These are phyloP conservation scores for Thysanoteuthis rhombus DNA, from an alignment of 2,888 invertebrate genomes.

Conservation along the genomic window DNA sequence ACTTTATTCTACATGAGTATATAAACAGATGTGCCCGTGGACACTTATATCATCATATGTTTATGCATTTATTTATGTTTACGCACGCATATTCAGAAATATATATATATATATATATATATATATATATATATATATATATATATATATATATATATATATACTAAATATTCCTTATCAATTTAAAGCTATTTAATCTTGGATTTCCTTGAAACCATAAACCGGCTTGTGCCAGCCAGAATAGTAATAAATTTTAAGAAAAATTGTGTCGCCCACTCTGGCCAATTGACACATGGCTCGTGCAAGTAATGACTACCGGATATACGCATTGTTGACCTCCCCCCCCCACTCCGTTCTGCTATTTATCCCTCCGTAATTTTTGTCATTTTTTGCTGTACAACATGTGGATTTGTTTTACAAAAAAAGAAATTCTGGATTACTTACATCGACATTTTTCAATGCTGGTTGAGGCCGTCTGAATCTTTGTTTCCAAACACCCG, in stretches of 20 bases:
- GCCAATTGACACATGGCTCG: background rate
- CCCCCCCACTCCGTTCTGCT: background rate
- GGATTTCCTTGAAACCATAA: no score
- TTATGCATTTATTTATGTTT: no score
- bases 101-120: background rate
- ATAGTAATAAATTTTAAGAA: conserved; percentile 12
- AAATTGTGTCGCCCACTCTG: background rate
- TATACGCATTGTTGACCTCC: background rate
- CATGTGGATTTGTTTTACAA: background rate
- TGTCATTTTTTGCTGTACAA: background rate
- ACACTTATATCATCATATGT: no score
- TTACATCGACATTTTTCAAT: background rate
- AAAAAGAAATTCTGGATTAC: background rate
- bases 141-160: background rate
- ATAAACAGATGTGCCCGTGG: background rate
- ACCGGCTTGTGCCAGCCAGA: background rate
- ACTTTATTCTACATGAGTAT: background rate
- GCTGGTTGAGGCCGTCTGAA: background rate
- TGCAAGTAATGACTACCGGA: background rate
- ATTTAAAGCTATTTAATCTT: no score
- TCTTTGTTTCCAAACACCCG: background rate
- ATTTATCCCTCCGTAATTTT: background rate
- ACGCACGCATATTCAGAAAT: background rate
- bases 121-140: background rate
- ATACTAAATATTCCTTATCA: background rate